Conservation (phyloP, 1,140 invertebrate species). For the Zaprionus inermis region DNA sequence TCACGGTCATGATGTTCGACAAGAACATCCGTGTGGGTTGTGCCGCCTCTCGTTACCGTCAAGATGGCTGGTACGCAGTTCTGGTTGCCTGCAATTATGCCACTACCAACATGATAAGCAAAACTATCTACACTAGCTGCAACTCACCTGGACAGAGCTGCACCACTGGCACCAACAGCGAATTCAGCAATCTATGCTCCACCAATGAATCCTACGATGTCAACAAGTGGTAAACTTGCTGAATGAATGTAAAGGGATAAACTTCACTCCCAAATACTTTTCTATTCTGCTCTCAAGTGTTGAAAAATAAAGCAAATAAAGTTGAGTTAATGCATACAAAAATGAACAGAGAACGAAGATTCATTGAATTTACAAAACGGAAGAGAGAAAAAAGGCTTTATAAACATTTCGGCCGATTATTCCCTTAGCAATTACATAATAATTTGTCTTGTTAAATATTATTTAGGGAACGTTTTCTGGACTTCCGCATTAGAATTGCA, state of each 20-base stretch:
- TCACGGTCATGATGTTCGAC: conserved; percentile 71
- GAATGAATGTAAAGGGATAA: background rate
- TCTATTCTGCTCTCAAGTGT: no score
- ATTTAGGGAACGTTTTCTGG: background rate
- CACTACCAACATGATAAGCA: conserved; percentile 61
- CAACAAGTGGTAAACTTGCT: conserved; percentile 47
- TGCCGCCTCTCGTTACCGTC: conserved; percentile 50
- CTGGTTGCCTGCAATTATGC: conserved; percentile 68
- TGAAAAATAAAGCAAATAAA: background rate
- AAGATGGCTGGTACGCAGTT: conserved; percentile 39
- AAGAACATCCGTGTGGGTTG: conserved; percentile 61
- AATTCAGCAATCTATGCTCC: conserved; percentile 61
- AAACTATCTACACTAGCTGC: conserved; percentile 54
- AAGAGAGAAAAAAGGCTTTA: no score
- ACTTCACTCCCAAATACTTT: background rate
- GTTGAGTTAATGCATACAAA: no score
- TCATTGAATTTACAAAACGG: no score
- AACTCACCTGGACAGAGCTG: conserved; percentile 42
- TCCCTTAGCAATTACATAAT: no score
- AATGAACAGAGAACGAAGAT: no score
- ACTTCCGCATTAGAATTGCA: conserved; percentile 23
- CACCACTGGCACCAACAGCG: conserved; percentile 44
- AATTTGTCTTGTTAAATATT: no score
- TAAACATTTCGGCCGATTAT: no score
- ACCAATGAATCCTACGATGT: conserved; percentile 65